These are phyloP conservation scores for Drosophila rhopaloa DNA, from an alignment of 1,140 invertebrate species.

Conservation along the genomic window DNA sequence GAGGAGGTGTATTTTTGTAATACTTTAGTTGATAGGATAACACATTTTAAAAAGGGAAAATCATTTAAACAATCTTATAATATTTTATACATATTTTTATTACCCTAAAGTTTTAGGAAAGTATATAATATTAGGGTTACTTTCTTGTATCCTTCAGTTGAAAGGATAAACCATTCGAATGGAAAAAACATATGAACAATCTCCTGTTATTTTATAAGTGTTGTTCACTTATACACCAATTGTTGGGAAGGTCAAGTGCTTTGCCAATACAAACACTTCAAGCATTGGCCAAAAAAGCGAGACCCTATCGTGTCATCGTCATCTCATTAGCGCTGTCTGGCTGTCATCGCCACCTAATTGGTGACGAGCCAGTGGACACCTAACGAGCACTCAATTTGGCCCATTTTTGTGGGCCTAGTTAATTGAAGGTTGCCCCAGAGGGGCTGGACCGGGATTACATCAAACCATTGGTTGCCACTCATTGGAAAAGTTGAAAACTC, in stretches of 20 bases:
- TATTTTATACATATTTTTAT: no score
- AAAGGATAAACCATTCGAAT: no score
- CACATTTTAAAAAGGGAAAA: no score
- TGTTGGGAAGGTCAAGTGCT: conserved; percentile 37
- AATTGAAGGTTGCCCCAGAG: conserved; percentile 29
- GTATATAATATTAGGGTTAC: no score
- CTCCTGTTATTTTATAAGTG: not conserved
- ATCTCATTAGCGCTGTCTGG: conserved; percentile 40
- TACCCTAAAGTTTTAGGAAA: no score
- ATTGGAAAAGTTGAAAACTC: conserved; percentile 7
- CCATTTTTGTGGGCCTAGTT: conserved; percentile 31
- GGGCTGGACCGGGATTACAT: conserved; percentile 14
- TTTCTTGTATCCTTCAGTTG: no score
- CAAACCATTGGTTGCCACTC: not conserved
- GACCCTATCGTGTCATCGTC: conserved; percentile 32
- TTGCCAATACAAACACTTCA: conserved; percentile 43
- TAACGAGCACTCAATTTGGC: conserved; percentile 23
- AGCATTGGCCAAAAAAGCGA: conserved; percentile 26
- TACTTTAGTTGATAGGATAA: no score
- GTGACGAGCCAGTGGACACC: conserved; percentile 59
- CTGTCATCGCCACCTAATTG: conserved; percentile 56
- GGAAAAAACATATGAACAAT: not conserved
- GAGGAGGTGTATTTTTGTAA: no score
- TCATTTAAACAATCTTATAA: no score
- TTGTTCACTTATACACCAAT: conserved; percentile 4